Evolutionary conservation across 1,140 invertebrate species (phyloP), one percentile per base, ranked within the genome.

Genomic region (Drosophila trapezifrons): DNA sequence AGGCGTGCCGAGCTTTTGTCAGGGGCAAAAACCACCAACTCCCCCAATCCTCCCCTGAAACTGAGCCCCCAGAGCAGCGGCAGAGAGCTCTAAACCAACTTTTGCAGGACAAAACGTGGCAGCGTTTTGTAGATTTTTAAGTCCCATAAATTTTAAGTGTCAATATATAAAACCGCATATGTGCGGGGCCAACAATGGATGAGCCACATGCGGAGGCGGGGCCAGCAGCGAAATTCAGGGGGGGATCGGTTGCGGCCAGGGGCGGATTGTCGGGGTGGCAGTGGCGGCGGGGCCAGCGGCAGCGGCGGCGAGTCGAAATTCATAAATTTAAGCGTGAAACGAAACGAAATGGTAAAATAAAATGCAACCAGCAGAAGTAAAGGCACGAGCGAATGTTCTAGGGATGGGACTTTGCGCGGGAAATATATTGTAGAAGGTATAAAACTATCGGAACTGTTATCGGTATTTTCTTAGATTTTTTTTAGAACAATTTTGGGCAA

Each of bases 311-410:
- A 59, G 73, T 62, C 63, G 73, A 77, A 77, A 76, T 76, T 76
- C 74, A 83, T 82, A 78, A 51, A 76, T 66, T 64, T 47, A 84
- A 45, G 38, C 20, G 32, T 47, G 59, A 38, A 54, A 80, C 57
- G 78, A 71, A 80, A 71, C 66, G 73, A 77, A 77, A 77, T 77
- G 73, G 75, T 77, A 70, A 77, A 77, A 77, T 79, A 83, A 84
- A 84, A 84, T 83, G 60, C 71, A 83, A 74, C 63, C 73, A 76
- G 58, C 49, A 51, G 63, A 38, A 46, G 66, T 32, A 70, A 37
- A 35, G 37, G 22, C 22, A 37, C 22, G 15, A 64, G 22, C 59
- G 43, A 51, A 38, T 47, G 58, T 6, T 9, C 15, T 64, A 15
- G 64, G 2, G 43, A 18, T 64, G 59, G 35, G 2, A 29, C 13